Conservation (phyloP, 1,140 invertebrate genomes). For the Cylas formicarius region DNA sequence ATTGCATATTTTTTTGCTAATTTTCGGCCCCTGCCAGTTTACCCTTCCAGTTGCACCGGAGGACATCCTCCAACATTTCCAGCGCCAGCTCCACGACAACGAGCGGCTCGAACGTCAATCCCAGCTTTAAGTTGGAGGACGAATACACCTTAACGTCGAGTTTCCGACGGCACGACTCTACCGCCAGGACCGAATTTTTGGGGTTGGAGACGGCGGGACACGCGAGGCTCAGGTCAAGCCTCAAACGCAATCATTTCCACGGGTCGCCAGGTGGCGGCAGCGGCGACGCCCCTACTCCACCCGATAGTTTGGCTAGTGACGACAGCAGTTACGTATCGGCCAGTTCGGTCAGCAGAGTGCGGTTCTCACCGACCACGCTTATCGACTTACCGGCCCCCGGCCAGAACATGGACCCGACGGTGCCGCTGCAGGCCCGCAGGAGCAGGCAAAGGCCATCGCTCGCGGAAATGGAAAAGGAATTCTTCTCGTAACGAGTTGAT, state of each 20-base stretch:
- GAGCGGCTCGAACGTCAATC: constrained; percentile 45
- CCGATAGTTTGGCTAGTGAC: constrained; percentile 74
- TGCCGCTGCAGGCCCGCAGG: constrained; percentile 51
- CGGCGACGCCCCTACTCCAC: constrained; percentile 76
- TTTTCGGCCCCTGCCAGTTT: constrained; percentile 29
- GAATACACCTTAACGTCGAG: constrained; percentile 43
- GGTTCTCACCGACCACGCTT: constrained; percentile 69
- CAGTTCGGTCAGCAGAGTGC: constrained; percentile 54
- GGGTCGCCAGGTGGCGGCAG: constrained; percentile 58
- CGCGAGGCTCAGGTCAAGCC: constrained; percentile 62
- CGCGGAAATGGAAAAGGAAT: constrained; percentile 50
- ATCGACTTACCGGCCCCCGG: constrained; percentile 49
- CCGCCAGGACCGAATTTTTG: background rate
- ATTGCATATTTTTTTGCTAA: background rate
- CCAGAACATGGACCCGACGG: constrained; percentile 55
- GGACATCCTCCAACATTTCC: constrained; percentile 67
- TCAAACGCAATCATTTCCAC: constrained; percentile 62
- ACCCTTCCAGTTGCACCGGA: constrained; percentile 49
- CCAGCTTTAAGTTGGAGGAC: constrained; percentile 56
- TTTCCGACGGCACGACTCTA: background rate
- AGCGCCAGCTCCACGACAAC: constrained; percentile 53
- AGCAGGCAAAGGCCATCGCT: constrained; percentile 47
- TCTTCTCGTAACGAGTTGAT: constrained; percentile 54
- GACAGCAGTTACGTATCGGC: constrained; percentile 79
- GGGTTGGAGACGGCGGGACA: constrained; percentile 36